These are phyloP conservation scores for Drosophila nannoptera DNA, from an alignment of 1,140 invertebrate species.

Conservation along the genomic window DNA sequence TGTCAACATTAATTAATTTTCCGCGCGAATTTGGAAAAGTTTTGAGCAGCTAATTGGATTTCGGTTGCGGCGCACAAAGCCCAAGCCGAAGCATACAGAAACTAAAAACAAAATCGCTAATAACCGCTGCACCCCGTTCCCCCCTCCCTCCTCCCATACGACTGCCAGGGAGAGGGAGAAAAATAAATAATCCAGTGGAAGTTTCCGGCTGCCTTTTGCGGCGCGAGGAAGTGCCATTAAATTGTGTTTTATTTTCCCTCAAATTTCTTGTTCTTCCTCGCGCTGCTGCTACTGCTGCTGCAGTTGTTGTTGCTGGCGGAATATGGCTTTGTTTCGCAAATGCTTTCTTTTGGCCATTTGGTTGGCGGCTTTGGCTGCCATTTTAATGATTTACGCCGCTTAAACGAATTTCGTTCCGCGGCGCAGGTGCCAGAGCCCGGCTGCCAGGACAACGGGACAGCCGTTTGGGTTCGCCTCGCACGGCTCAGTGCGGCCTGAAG, in stretches of 20 bases:
- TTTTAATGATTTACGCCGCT: constrained; percentile 67
- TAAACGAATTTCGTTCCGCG: constrained; percentile 43
- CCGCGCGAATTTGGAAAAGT: constrained; percentile 68
- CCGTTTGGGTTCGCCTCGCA: constrained; percentile 18
- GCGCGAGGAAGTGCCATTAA: constrained; percentile 70
- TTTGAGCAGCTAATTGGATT: constrained; percentile 77
- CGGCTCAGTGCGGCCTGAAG: constrained; percentile 15
- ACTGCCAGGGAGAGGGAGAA: constrained; percentile 29
- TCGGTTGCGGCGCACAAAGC: constrained; percentile 52
- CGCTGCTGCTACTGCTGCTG: too few species aligned
- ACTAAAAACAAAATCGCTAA: constrained; percentile 71
- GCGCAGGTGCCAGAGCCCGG: constrained; percentile 29
- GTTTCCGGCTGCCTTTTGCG: constrained; percentile 49
- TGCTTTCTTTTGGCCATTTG: constrained; percentile 62
- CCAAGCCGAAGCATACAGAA: constrained; percentile 25
- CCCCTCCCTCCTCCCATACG: too few species aligned
- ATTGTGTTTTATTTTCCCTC: constrained; percentile 50
- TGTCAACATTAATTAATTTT: constrained; percentile 78
- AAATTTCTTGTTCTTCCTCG: constrained; percentile 1
- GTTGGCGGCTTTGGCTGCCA: constrained; percentile 42
- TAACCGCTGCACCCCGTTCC: constrained; percentile 50
- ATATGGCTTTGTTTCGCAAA: constrained; percentile 55
- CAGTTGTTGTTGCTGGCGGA: not conserved
- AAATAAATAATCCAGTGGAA: constrained; percentile 67
- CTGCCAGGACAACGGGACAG: constrained; percentile 17